phyloP scores from a whole-genome alignment of 2,113 vertebrate genomes.

The Bambusicola thoracicus region DNA sequence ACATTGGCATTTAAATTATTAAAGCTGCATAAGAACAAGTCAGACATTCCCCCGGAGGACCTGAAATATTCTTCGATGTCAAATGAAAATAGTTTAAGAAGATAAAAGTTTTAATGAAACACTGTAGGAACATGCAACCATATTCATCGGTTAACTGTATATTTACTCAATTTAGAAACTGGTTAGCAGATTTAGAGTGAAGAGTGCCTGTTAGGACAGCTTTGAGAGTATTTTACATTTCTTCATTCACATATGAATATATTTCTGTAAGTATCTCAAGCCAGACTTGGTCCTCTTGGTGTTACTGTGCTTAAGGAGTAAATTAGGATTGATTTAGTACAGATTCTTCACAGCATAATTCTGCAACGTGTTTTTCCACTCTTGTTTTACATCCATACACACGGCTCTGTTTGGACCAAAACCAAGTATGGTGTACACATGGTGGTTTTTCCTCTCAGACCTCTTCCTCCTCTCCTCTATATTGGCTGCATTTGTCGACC shows the following conservation, averaged over 20 bases:
- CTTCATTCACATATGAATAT: neutral
- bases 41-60: neutral
- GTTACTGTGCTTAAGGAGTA: neutral
- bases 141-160: neutral
- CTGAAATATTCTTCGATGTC: slow-evolving; percentile 17
- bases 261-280: neutral
- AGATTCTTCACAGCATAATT: neutral
- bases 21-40: slow-evolving; percentile 21
- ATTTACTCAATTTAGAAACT: neutral
- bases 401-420: neutral
- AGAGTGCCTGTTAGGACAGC: neutral
- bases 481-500: neutral
- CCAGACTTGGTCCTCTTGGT: neutral
- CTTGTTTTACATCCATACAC: neutral
- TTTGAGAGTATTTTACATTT: neutral
- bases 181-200: neutral
- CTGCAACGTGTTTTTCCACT: slow-evolving; percentile 30
- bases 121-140: neutral
- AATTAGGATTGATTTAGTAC: neutral
- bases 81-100: neutral
- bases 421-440: rapidly evolving
- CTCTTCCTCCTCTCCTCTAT: neutral
- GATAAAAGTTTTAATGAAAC: neutral
- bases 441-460: neutral
- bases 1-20: slow-evolving; percentile 28